Conservation (phyloP, 2,888 invertebrate species). For the Girardia tigrina region DNA sequence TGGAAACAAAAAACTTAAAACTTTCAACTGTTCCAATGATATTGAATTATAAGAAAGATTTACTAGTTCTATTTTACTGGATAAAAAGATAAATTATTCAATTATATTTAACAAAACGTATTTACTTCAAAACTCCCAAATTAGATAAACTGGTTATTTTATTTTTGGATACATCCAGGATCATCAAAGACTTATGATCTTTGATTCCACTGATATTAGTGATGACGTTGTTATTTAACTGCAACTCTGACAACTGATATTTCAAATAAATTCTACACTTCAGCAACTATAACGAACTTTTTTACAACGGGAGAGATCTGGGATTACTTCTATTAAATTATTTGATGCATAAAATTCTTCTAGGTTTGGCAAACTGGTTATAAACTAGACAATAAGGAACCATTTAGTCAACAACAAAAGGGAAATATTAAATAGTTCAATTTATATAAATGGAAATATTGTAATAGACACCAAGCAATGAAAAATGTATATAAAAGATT, state of each 20-base stretch:
- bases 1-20: background rate
- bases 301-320: conserved; percentile 31
- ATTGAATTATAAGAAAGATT: background rate
- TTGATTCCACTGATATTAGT: background rate
- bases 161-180: background rate
- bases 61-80: background rate
- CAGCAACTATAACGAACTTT: background rate
- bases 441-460: too few relatives aligned
- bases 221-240: conserved; percentile 25
- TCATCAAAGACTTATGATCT: conserved; percentile 1
- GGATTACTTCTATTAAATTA: conserved; percentile 25
- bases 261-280: background rate
- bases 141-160: background rate
- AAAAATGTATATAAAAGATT: too few relatives aligned
- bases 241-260: conserved; percentile 27
- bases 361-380: conserved; percentile 31
- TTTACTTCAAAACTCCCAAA: background rate
- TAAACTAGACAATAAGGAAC: too few relatives aligned
- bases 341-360: conserved; percentile 30
- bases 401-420: too few relatives aligned
- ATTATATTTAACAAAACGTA: background rate
- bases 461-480: too few relatives aligned
- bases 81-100: background rate
- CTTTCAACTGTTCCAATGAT: background rate
- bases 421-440: too few relatives aligned